Percentiles rank a stretch among this genome's conserved stretches.
phyloP scores from a whole-genome alignment of 1,140 invertebrate genomes.

The Probaryconus sp. region DNA sequence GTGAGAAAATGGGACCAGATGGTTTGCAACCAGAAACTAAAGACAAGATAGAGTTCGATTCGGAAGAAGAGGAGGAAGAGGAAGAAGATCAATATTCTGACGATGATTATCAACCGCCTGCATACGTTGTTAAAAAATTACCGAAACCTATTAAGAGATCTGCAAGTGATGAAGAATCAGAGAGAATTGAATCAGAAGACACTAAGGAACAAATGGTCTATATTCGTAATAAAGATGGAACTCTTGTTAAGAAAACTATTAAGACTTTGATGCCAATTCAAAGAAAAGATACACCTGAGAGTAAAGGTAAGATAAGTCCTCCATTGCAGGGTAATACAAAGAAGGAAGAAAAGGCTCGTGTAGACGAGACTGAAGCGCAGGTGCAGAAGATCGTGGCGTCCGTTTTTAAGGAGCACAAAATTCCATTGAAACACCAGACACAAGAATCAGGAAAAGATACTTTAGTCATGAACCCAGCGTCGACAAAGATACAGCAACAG shows the following conservation, averaged over 20 bases:
- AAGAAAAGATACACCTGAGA: conserved; percentile 65
- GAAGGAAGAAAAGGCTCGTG: conserved; percentile 61
- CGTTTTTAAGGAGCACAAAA: conserved; percentile 76
- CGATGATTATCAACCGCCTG: conserved; percentile 75
- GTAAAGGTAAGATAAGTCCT: conserved; percentile 31
- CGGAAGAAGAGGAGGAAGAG: conserved; percentile 71
- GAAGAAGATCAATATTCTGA: conserved; percentile 74
- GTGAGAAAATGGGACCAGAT: conserved; percentile 77
- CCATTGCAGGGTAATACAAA: conserved; percentile 55
- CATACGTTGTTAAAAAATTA: conserved; percentile 72
- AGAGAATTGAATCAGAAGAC: conserved; percentile 66
- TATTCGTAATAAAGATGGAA: conserved; percentile 73
- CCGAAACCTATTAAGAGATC: conserved; percentile 66
- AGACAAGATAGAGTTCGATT: conserved; percentile 67
- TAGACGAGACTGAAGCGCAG: conserved; percentile 75
- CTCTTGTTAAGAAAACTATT: conserved; percentile 75
- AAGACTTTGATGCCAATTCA: conserved; percentile 77
- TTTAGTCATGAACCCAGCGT: conserved; percentile 8
- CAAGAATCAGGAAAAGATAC: conserved; percentile 67
- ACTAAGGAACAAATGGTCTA: conserved; percentile 74
- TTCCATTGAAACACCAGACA: conserved; percentile 71
- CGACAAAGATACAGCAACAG: conserved; percentile 26
- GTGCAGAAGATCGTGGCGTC: conserved; percentile 77
- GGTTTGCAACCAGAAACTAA: conserved; percentile 73
- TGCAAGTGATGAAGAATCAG: conserved; percentile 63